Percentiles rank a stretch among this genome's conserved stretches.
phyloP scores from a whole-genome alignment of 2,113 vertebrate genomes.

The Azemiops feae region DNA sequence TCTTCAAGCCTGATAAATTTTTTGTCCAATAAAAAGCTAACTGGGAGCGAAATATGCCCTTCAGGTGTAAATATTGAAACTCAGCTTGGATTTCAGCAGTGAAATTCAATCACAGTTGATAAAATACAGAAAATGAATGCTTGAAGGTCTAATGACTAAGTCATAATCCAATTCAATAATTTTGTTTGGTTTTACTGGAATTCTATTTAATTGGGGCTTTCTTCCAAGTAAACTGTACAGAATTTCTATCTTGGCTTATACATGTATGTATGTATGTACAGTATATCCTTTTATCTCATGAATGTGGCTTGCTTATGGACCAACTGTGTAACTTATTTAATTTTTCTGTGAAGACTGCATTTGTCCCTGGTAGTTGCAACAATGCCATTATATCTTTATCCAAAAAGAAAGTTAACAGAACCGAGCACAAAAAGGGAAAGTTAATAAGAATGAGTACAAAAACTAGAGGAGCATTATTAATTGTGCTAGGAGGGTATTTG shows the following conservation, averaged over 20 bases:
- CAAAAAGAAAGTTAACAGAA: background rate
- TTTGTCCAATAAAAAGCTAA: background rate
- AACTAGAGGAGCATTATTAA: background rate
- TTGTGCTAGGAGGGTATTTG: background rate
- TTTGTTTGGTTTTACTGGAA: background rate
- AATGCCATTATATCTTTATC: background rate
- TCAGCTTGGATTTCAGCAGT: background rate
- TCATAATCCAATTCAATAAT: background rate
- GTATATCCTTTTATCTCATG: background rate
- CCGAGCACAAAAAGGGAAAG: background rate
- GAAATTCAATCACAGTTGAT: background rate
- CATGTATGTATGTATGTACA: background rate
- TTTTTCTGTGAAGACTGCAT: background rate
- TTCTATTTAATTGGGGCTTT: background rate
- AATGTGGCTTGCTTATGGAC: background rate
- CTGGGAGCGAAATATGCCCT: background rate
- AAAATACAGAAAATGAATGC: background rate
- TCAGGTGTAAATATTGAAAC: background rate
- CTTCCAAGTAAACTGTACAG: background rate
- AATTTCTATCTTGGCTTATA: background rate
- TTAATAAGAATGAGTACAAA: background rate
- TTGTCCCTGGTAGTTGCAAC: background rate
- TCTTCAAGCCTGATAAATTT: background rate
- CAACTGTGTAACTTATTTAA: background rate
- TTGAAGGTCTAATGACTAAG: background rate